A percentile compares a stretch with the other conserved stretches of the same genome.
Conservation (phyloP, 2,888 invertebrate species). For the Spodoptera exigua region DNA sequence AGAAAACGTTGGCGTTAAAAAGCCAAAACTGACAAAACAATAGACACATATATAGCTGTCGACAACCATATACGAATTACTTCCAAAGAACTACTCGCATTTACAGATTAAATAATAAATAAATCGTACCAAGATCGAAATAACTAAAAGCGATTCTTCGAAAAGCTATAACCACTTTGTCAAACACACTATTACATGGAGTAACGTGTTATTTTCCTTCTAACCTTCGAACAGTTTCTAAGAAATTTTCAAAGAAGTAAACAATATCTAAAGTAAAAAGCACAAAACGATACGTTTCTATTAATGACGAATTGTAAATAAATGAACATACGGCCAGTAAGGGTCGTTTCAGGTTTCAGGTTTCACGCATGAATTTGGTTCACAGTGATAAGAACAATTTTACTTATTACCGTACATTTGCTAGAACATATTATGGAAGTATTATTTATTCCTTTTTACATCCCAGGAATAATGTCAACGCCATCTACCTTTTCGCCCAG, state of each 20-base stretch:
- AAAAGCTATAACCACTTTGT: slow-evolving; percentile 20
- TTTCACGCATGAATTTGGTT: slow-evolving; percentile 67
- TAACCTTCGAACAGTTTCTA: slow-evolving; percentile 2
- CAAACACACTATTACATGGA: background rate
- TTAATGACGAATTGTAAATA: slow-evolving; percentile 40
- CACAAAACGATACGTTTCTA: slow-evolving; percentile 10
- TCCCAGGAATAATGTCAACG: slow-evolving; percentile 1
- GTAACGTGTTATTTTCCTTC: slow-evolving; percentile 7
- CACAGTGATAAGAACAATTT: slow-evolving; percentile 69
- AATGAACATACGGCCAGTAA: slow-evolving; percentile 40
- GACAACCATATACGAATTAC: background rate
- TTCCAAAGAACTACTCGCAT: slow-evolving; percentile 10
- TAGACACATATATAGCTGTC: background rate
- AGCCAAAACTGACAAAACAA: background rate
- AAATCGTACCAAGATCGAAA: background rate
- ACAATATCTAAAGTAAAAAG: slow-evolving; percentile 10
- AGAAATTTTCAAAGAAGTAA: slow-evolving; percentile 10
- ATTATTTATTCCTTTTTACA: slow-evolving; percentile 17
- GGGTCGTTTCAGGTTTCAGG: slow-evolving; percentile 66
- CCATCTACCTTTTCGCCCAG: slow-evolving; percentile 28
- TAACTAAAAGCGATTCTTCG: slow-evolving; percentile 7
- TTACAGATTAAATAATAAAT: background rate
- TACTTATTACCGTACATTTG: slow-evolving; percentile 23
- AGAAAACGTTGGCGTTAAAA: background rate
- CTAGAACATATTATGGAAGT: slow-evolving; percentile 26